Percentiles rank a stretch among this genome's conserved stretches.
phyloP scores from a whole-genome alignment of 2,113 vertebrate genomes.

The Laticauda colubrina region DNA sequence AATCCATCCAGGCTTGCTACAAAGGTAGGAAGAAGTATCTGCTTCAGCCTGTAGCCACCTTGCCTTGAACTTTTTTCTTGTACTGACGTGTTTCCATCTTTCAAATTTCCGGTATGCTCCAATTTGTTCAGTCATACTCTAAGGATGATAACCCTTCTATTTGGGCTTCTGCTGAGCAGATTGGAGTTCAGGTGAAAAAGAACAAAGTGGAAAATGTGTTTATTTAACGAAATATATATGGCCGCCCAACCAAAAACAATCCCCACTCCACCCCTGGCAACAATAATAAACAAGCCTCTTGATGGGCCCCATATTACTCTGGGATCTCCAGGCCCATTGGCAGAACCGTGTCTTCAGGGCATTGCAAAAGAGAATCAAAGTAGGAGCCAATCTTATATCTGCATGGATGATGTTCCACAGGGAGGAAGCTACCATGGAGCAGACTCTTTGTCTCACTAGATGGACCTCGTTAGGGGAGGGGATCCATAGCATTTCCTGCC shows the following conservation, averaged over 20 bases:
- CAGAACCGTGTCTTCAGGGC: not conserved
- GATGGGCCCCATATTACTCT: not conserved
- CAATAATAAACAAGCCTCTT: not conserved
- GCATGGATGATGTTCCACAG: not conserved
- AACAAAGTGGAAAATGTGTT: not conserved
- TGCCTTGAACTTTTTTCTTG: slow-evolving; percentile 39
- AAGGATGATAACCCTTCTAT: not conserved
- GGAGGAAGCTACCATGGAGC: not conserved
- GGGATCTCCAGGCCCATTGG: not conserved
- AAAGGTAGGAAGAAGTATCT: slow-evolving; percentile 34
- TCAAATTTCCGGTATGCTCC: not conserved
- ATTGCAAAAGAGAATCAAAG: not conserved
- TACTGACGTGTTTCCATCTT: not conserved
- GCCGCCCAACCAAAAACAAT: not conserved
- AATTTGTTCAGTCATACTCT: slow-evolving; percentile 21
- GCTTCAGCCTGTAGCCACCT: slow-evolving; percentile 38
- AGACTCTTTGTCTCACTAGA: not conserved
- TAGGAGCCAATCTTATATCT: not conserved
- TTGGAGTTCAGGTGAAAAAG: not conserved
- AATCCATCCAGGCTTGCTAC: accelerated
- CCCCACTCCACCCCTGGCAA: not conserved
- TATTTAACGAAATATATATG: not conserved
- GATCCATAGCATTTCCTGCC: not conserved
- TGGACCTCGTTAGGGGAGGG: not conserved
- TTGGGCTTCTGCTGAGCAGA: not conserved